Evolutionary conservation across 2,113 vertebrate species (phyloP), one percentile per base, ranked within the genome.

Genomic region (Lanius collurio): DNA sequence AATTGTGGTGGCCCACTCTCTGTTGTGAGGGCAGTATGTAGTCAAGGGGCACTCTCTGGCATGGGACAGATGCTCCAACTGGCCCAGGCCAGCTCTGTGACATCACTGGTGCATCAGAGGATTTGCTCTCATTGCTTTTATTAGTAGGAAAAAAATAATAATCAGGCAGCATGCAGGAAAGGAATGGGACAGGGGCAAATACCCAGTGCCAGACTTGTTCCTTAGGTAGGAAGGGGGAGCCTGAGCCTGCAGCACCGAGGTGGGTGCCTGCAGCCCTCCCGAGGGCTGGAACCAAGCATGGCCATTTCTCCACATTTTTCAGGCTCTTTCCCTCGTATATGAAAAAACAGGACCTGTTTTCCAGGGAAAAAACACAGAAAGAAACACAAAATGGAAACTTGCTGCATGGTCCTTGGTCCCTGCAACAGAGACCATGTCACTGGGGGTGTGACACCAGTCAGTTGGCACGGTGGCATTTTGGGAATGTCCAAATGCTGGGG

Each of bases 31-130:
- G 24, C 19, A 24, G 7, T 0, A 8, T 10, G 27, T 13, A 67
- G 33, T 18, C 5, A 3, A 67, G 60, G 26, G 59, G 18, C n/a
- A 37, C 6, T 1, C 16, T 39, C 1, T 0, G 0, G 7, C 9
- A 33, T 44, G 52, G 28, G 20, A 16, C 44, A 31, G 59, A 30
- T 71, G 22, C 6, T 56, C 50, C 47, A 26, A 2, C 39, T 4
- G 1, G n/a, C 69, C 42, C 12, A 19, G 44, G 35, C 7, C 64
- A 42, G 73, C 31, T 21, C 22, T 10, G 2, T 7, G 2, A 17
- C 22, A 7, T 8, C 77, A 15, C 57, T 21, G 31, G 15, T 15
- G n/a, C 13, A 1, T 6, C 5, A 55, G 41, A 79, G 23, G 30
- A 19, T 63, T 70, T 83, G 15, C 27, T 68, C 5, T 50, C 2